A percentile compares a stretch with the other conserved stretches of the same genome.
These are phyloP conservation scores for Trachythela sp. DNA, from an alignment of 64 coral and sea anemone species.

Conservation along the genomic window DNA sequence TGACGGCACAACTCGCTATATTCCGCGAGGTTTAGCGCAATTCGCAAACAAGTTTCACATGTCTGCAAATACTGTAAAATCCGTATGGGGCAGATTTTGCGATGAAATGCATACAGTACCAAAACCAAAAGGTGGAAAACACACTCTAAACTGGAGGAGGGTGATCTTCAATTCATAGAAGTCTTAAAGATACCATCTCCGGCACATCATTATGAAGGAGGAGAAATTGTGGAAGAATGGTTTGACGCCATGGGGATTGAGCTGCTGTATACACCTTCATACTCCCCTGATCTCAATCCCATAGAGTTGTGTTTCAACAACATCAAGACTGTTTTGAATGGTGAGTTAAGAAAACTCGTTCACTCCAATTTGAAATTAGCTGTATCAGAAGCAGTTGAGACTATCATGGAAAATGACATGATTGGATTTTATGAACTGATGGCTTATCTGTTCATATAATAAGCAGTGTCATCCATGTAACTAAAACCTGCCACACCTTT, in stretches of 20 bases:
- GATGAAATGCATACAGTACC: no score
- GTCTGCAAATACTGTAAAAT: no score
- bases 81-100: no score
- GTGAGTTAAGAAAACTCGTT: background rate
- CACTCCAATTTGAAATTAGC: background rate
- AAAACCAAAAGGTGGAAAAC: no score
- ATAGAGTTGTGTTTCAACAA: conserved; percentile 48
- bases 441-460: background rate
- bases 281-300: conserved; percentile 47
- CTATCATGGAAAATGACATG: background rate
- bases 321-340: conserved; percentile 4
- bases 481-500: background rate
- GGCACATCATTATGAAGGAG: background rate
- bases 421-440: background rate
- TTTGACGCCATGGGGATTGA: background rate
- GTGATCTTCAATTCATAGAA: no score
- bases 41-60: no score
- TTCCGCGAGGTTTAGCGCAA: no score
- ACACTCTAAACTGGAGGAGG: no score
- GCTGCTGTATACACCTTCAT: background rate
- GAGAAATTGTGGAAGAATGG: background rate
- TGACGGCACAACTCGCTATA: no score
- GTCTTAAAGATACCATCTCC: no score
- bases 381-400: background rate
- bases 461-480: background rate